Percentiles rank a stretch among this genome's conserved stretches.
These are phyloP conservation scores for Sparus aurata DNA, from an alignment of 2,797 vertebrate species.

Conservation along the genomic window DNA sequence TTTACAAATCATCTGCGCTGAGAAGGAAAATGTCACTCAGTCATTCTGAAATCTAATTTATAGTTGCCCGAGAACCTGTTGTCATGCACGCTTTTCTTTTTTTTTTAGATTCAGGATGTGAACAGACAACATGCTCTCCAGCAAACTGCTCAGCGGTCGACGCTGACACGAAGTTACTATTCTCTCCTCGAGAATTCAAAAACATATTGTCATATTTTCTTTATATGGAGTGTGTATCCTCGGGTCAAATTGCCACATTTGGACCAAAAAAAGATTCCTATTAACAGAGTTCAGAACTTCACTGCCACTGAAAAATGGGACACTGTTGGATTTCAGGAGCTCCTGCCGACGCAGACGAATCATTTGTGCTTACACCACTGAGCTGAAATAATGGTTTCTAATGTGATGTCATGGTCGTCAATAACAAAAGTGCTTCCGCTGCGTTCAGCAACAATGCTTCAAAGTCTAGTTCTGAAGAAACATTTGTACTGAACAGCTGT, in stretches of 20 bases:
- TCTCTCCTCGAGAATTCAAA: constrained; percentile 34
- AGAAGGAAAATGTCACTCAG: constrained; percentile 69
- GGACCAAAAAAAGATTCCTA: constrained; percentile 22
- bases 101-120: constrained; percentile 34
- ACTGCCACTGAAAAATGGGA: constrained; percentile 39
- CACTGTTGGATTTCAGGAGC: constrained; percentile 41
- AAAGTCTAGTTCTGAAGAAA: constrained; percentile 9
- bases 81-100: constrained; percentile 46
- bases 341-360: constrained; percentile 33
- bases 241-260: constrained; percentile 26
- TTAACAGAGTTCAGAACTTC: constrained; percentile 24
- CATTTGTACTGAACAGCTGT: neutral
- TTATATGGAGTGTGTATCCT: neutral
- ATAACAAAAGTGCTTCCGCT: constrained; percentile 6
- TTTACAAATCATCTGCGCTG: constrained; percentile 69
- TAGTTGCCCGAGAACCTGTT: constrained; percentile 58
- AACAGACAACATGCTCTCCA: constrained; percentile 40
- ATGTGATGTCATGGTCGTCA: constrained; percentile 37
- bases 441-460: constrained; percentile 9
- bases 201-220: constrained; percentile 23
- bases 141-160: constrained; percentile 14
- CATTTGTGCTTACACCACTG: constrained; percentile 40
- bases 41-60: constrained; percentile 74
- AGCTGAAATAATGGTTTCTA: constrained; percentile 55
- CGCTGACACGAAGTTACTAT: constrained; percentile 26